A percentile compares a stretch with the other conserved stretches of the same genome.
phyloP scores from a whole-genome alignment of 2,888 invertebrate species.

The Caenorhabditis drosophilae region DNA sequence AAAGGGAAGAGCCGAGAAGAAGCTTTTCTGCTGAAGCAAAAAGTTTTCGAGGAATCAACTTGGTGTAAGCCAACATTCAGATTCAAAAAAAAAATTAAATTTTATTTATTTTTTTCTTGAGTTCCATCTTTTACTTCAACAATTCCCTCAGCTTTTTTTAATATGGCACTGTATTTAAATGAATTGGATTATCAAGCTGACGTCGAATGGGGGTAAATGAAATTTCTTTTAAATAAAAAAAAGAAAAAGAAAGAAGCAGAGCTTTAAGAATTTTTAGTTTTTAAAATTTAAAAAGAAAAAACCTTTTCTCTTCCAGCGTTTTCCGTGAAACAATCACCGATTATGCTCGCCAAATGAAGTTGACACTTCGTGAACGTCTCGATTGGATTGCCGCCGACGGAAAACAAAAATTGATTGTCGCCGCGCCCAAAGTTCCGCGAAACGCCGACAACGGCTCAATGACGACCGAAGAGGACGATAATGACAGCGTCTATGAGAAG shows the following conservation, averaged over 20 bases:
- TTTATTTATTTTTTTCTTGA: constrained; percentile 8
- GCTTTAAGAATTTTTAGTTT: too few species aligned
- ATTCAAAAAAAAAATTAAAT: neutral
- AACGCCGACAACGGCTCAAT: neutral
- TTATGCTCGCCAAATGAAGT: constrained; percentile 9
- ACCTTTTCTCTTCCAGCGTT: constrained; percentile 21
- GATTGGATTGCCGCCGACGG: constrained; percentile 15
- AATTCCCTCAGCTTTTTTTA: constrained; percentile 7
- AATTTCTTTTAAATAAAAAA: neutral
- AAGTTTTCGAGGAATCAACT: constrained; percentile 10
- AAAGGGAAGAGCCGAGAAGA: constrained; percentile 20
- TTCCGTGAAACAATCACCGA: constrained; percentile 30
- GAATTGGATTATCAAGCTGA: constrained; percentile 12
- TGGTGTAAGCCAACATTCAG: constrained; percentile 11
- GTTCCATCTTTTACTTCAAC: constrained; percentile 6
- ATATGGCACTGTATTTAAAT: constrained; percentile 18
- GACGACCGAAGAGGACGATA: neutral
- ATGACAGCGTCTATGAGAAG: constrained; percentile 3
- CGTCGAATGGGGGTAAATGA: constrained; percentile 17
- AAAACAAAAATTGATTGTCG: neutral
- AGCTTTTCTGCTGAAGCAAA: constrained; percentile 14
- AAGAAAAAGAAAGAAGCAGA: too few species aligned
- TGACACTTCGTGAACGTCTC: constrained; percentile 24
- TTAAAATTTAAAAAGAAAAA: too few species aligned
- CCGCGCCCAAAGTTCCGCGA: neutral